Conservation (phyloP, 2,888 invertebrate species). For the Dryobotodes eremita region DNA sequence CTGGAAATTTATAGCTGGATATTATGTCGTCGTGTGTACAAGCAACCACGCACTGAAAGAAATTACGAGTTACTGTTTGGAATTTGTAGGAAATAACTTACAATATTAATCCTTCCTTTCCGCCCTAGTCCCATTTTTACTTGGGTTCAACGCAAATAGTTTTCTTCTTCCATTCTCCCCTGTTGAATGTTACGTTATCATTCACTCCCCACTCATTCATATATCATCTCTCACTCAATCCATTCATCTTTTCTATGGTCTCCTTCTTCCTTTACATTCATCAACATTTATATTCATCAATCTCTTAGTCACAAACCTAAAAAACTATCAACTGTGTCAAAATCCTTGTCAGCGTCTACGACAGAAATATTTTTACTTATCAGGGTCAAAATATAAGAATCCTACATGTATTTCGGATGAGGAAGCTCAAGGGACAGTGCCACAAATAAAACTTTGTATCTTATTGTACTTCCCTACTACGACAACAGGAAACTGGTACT, state of each 20-base stretch:
- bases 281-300: neutral
- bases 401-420: neutral
- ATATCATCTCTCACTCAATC: too few relatives aligned
- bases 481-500: conserved; percentile 36
- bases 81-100: conserved; percentile 4
- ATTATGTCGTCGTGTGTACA: neutral
- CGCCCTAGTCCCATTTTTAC: neutral
- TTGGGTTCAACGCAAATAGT: neutral
- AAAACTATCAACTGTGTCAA: neutral
- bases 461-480: conserved; percentile 7
- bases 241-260: neutral
- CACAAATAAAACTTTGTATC: conserved; percentile 3
- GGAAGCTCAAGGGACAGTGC: neutral
- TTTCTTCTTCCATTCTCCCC: neutral
- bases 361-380: neutral
- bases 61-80: neutral
- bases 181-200: neutral
- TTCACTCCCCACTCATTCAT: neutral
- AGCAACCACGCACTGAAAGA: neutral
- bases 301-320: neutral
- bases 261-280: neutral
- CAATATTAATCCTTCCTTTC: neutral
- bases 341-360: neutral
- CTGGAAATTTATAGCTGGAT: too few relatives aligned
- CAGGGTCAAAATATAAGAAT: neutral